Evolutionary conservation across 64 coral and sea anemone genomes (phyloP).

Genomic region (Montipora foliosa): DNA sequence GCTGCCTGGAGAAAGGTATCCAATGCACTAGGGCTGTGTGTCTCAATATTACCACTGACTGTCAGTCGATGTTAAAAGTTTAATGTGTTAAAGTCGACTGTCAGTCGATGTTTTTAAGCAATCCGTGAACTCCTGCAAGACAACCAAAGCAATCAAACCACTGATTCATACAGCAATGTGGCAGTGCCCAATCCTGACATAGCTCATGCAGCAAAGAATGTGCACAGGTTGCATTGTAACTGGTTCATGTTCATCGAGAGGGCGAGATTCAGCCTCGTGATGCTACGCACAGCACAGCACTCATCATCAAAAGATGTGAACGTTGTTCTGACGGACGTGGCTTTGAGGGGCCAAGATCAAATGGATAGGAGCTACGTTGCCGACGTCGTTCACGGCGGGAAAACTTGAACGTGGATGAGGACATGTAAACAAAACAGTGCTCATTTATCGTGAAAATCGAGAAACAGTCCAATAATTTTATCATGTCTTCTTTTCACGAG

Average conservation of each 20-base stretch:
- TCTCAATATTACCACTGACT: conserved; percentile 52
- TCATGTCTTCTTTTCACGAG: too few species aligned
- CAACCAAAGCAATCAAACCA: not conserved
- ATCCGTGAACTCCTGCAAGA: not conserved
- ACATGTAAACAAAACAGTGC: too few species aligned
- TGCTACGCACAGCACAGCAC: conserved; percentile 18
- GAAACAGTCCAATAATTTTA: too few species aligned
- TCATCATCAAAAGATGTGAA: conserved; percentile 33
- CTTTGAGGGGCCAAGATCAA: conserved; percentile 17
- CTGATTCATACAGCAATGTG: not conserved
- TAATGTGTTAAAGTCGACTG: not conserved
- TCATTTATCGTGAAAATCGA: too few species aligned
- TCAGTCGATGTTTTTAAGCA: conserved; percentile 8
- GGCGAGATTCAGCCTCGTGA: conserved; percentile 15
- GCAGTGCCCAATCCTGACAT: conserved; percentile 30
- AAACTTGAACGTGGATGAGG: too few species aligned
- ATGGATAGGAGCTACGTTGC: conserved; percentile 36
- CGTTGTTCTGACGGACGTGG: conserved; percentile 10
- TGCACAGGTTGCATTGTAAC: conserved; percentile 39
- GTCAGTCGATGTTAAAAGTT: conserved; percentile 1
- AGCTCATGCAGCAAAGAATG: conserved; percentile 39
- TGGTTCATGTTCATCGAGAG: conserved; percentile 57
- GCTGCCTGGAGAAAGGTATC: conserved; percentile 13
- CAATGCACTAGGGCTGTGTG: conserved; percentile 16
- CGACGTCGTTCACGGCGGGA: too few species aligned